Percentiles rank a stretch among this genome's conserved stretches.
These are phyloP conservation scores for Ellobium chinense DNA, from an alignment of 2,888 invertebrate genomes.

Conservation along the genomic window DNA sequence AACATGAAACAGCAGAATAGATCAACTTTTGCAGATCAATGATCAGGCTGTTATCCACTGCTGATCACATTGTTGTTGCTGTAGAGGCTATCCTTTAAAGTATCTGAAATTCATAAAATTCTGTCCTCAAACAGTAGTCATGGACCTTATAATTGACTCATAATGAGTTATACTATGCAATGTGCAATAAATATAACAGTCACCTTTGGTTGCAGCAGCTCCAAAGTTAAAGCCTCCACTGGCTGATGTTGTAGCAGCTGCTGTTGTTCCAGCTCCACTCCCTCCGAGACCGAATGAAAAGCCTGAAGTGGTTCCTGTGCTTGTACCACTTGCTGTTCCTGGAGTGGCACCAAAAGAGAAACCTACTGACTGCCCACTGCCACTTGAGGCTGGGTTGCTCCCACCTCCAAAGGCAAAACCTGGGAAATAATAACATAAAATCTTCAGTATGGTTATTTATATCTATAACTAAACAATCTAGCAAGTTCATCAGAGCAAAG, in stretches of 20 bases:
- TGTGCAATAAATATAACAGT: background rate
- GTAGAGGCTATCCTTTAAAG: too few relatives aligned
- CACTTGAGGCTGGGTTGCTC: background rate
- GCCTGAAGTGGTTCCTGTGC: constrained; percentile 18
- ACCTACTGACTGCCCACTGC: constrained; percentile 3
- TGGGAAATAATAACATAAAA: too few relatives aligned
- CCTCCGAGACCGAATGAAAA: constrained; percentile 58
- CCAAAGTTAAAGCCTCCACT: constrained; percentile 47
- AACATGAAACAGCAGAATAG: too few relatives aligned
- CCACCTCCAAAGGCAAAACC: background rate
- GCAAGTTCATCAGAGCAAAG: too few relatives aligned
- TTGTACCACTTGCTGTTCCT: constrained; percentile 12
- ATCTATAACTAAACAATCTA: too few relatives aligned
- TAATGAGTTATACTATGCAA: too few relatives aligned
- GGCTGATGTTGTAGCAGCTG: constrained; percentile 47
- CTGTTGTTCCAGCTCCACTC: constrained; percentile 50
- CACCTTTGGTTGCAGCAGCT: constrained; percentile 23
- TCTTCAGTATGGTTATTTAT: too few relatives aligned
- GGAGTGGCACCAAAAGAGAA: constrained; percentile 49
- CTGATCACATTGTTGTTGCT: too few relatives aligned
- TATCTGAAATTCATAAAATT: background rate
- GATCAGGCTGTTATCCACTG: too few relatives aligned
- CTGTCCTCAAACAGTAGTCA: background rate
- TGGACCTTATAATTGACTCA: too few relatives aligned
- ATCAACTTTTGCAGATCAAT: too few relatives aligned